Evolutionary conservation across 2,797 vertebrate species (phyloP).

Genomic region (Lepidocolaptes lacrymiger): DNA sequence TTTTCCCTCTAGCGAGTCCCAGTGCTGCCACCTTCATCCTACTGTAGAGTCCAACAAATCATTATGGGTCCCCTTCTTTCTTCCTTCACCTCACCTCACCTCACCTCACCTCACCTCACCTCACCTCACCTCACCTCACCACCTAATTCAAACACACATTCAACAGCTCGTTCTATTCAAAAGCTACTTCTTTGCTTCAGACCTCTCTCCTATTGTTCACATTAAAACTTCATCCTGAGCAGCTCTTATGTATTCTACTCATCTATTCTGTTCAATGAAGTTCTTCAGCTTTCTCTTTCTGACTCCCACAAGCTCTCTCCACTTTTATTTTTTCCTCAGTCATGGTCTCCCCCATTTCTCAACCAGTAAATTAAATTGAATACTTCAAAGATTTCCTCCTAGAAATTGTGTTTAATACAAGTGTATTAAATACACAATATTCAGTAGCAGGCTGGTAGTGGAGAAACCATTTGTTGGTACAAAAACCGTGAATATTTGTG

Average conservation of each 20-base stretch:
- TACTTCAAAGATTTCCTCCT: not conserved
- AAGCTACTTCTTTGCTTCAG: not conserved
- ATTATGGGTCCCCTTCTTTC: not conserved
- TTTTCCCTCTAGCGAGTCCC: not conserved
- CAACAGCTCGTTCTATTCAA: not conserved
- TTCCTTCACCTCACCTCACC: not conserved
- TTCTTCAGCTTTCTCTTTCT: not conserved
- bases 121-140: not conserved
- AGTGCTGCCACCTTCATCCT: not conserved
- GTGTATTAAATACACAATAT: not conserved
- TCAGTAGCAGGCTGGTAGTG: not conserved
- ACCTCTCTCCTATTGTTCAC: not conserved
- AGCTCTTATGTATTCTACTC: not conserved
- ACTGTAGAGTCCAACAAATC: not conserved
- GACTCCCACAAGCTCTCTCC: not conserved
- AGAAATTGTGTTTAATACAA: not conserved
- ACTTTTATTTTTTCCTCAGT: not conserved
- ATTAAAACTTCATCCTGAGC: not conserved
- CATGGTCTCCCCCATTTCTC: not conserved
- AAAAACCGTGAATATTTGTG: not conserved
- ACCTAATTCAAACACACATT: not conserved
- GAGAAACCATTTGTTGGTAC: not conserved
- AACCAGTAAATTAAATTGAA: not conserved
- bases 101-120: not conserved
- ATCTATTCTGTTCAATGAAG: not conserved